Conservation (phyloP, 2,113 vertebrate species). For the Monopterus albus region DNA sequence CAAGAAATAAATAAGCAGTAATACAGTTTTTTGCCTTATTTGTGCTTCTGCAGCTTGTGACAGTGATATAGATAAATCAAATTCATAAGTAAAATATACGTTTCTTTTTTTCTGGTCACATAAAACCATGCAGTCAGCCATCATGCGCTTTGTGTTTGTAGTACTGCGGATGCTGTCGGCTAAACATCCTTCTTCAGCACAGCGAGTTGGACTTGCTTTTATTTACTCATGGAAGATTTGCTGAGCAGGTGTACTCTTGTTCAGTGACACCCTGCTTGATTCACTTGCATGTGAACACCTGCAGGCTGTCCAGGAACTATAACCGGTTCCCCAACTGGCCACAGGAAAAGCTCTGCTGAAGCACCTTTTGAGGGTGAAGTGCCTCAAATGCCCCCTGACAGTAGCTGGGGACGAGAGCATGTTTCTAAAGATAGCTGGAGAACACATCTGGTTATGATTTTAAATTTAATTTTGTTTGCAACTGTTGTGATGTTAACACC, state of each 20-base stretch:
- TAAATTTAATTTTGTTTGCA: not conserved
- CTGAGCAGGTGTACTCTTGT: constrained; percentile 26
- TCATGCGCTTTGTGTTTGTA: too few relatives aligned
- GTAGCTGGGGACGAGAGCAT: not conserved
- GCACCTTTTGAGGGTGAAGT: not conserved
- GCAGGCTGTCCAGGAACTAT: not conserved
- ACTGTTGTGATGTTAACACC: not conserved
- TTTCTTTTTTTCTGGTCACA: not conserved
- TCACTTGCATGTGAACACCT: constrained; percentile 16
- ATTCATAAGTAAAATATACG: too few relatives aligned
- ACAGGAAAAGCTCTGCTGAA: not conserved
- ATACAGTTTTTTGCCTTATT: not conserved
- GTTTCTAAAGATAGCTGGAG: not conserved
- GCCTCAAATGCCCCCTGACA: not conserved
- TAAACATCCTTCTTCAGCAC: not conserved
- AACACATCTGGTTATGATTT: not conserved
- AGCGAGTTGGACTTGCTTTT: not conserved
- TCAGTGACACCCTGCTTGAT: constrained; percentile 11
- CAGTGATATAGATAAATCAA: too few relatives aligned
- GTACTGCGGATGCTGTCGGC: too few relatives aligned
- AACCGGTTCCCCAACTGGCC: constrained; percentile 1
- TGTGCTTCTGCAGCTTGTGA: not conserved
- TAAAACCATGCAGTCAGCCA: not conserved
- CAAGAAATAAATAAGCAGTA: not conserved
- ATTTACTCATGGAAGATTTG: constrained; percentile 3